These are phyloP conservation scores for Brachionus rubens DNA, from an alignment of 1,140 invertebrate species.

Conservation along the genomic window DNA sequence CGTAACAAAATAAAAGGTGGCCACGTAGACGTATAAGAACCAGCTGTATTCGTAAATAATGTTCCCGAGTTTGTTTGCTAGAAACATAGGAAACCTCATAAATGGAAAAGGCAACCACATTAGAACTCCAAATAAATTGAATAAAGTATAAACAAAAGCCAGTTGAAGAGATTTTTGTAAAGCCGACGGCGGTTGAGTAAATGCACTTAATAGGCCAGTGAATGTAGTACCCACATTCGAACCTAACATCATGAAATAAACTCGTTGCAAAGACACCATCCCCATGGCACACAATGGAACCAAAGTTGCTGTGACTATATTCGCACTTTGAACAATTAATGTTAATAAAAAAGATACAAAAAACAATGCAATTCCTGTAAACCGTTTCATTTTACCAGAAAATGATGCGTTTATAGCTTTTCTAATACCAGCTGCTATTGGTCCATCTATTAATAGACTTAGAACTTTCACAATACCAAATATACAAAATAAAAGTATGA, in stretches of 20 bases:
- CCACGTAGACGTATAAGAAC: constrained; percentile 65
- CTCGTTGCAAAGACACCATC: constrained; percentile 64
- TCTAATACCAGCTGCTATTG: constrained; percentile 62
- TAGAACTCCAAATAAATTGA: constrained; percentile 66
- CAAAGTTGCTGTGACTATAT: constrained; percentile 67
- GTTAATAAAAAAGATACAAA: constrained; percentile 64
- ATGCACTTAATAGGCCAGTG: constrained; percentile 63
- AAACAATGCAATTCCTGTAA: constrained; percentile 63
- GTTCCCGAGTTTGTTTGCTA: constrained; percentile 64
- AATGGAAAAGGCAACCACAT: constrained; percentile 67
- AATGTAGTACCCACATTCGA: constrained; percentile 68
- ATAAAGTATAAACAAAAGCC: constrained; percentile 67
- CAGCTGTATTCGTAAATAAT: constrained; percentile 64
- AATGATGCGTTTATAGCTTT: constrained; percentile 64
- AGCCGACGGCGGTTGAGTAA: constrained; percentile 57
- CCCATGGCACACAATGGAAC: constrained; percentile 68
- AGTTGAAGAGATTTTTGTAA: constrained; percentile 63
- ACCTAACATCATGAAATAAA: constrained; percentile 67
- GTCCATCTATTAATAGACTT: constrained; percentile 52
- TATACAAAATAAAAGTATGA: neutral
- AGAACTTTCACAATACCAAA: constrained; percentile 27
- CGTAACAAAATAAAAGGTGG: constrained; percentile 63
- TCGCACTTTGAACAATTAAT: constrained; percentile 67
- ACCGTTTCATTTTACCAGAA: constrained; percentile 57
- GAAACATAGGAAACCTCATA: constrained; percentile 63